A percentile compares a stretch with the other conserved stretches of the same genome.
Evolutionary conservation across 2,797 vertebrate genomes (phyloP).

Genomic region (Gadopsis bispinosus): DNA sequence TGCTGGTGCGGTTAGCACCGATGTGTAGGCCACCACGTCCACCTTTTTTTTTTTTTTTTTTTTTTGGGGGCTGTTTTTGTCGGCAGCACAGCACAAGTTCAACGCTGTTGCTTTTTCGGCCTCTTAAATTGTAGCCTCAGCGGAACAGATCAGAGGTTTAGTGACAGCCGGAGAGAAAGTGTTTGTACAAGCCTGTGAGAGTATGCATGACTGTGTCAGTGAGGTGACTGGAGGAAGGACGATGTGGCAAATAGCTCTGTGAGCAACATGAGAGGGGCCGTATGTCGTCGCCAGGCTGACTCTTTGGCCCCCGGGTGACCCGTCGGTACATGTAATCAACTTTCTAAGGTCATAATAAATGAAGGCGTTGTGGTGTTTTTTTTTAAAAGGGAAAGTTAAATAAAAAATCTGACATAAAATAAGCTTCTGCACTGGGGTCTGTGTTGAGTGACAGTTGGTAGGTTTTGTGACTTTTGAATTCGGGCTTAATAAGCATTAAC

Average conservation of each 20-base stretch:
- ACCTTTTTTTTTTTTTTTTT: no score
- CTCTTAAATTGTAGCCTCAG: neutral
- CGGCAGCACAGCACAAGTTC: rapidly evolving
- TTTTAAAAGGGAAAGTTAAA: neutral
- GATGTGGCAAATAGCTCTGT: slow-evolving; percentile 1
- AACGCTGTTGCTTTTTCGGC: no score
- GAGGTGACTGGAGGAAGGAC: neutral
- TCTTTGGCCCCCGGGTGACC: slow-evolving; percentile 18
- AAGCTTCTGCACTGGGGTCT: neutral
- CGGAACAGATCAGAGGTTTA: neutral
- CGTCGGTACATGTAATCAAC: neutral
- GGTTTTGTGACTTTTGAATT: neutral
- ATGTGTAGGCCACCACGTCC: neutral
- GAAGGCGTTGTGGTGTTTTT: neutral
- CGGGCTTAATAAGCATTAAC: neutral
- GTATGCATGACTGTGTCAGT: neutral
- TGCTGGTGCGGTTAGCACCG: neutral
- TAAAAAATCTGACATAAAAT: neutral
- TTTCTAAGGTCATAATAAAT: slow-evolving; percentile 3
- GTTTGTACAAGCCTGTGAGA: slow-evolving; percentile 14
- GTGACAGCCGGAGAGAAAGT: neutral
- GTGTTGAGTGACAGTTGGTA: slow-evolving; percentile 3
- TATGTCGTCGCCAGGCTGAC: neutral
- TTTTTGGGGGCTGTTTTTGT: neutral
- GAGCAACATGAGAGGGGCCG: slow-evolving; percentile 38